A percentile compares a stretch with the other conserved stretches of the same genome.
Evolutionary conservation across 2,888 invertebrate species (phyloP).

Genomic region (Sesia apiformis): DNA sequence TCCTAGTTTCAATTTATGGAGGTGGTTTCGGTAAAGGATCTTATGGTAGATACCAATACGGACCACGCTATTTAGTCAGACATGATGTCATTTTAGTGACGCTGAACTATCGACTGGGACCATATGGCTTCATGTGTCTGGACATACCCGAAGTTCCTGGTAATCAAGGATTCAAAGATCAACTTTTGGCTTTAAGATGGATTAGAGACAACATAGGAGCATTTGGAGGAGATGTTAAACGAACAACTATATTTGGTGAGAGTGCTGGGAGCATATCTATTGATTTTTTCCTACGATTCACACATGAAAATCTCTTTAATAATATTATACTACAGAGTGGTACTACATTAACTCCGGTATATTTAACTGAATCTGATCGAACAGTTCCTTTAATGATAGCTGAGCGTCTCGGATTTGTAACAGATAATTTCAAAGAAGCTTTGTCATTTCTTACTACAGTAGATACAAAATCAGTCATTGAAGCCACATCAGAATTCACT

Average conservation of each 20-base stretch:
- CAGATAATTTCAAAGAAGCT: slow-evolving; percentile 20
- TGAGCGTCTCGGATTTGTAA: slow-evolving; percentile 22
- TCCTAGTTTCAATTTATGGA: slow-evolving; percentile 8
- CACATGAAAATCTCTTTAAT: slow-evolving; percentile 11
- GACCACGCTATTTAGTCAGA: slow-evolving; percentile 6
- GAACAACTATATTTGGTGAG: slow-evolving; percentile 41
- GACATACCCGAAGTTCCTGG: slow-evolving; percentile 38
- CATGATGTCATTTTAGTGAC: slow-evolving; percentile 14
- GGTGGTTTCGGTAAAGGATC: slow-evolving; percentile 5
- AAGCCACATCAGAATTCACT: too few relatives aligned
- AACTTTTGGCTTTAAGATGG: slow-evolving; percentile 35
- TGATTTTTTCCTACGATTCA: slow-evolving; percentile 26
- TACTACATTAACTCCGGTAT: slow-evolving; percentile 20
- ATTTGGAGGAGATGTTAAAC: slow-evolving; percentile 37
- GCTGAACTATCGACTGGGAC: slow-evolving; percentile 44
- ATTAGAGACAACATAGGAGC: slow-evolving; percentile 33
- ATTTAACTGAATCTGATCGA: slow-evolving; percentile 22
- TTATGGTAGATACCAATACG: background rate
- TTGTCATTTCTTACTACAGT: slow-evolving; percentile 19
- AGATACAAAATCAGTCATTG: slow-evolving; percentile 22
- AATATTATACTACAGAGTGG: slow-evolving; percentile 43
- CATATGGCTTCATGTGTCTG: slow-evolving; percentile 50
- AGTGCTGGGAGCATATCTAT: slow-evolving; percentile 42
- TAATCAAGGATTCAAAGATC: slow-evolving; percentile 50
- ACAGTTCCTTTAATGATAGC: slow-evolving; percentile 30